phyloP scores from a whole-genome alignment of 2,113 vertebrate genomes.

The Emydura subglobosa region DNA sequence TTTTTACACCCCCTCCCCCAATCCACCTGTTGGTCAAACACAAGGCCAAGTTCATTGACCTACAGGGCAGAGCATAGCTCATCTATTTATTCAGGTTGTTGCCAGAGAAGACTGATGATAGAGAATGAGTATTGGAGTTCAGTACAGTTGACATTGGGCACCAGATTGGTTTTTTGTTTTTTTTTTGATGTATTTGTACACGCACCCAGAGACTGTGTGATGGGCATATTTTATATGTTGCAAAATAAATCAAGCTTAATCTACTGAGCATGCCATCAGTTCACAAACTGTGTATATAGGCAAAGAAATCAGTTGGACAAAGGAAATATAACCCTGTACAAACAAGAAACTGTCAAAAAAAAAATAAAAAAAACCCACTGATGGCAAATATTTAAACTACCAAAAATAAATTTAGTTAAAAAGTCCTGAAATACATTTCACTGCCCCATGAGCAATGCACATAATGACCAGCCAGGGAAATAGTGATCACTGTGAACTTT shows the following conservation, averaged over 20 bases:
- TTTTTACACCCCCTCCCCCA: not conserved
- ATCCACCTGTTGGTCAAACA: not conserved
- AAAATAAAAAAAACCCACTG: fast-evolving
- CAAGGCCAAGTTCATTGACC: fast-evolving
- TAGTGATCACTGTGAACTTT: not conserved
- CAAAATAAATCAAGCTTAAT: not conserved
- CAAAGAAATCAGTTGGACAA: not conserved
- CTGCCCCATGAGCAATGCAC: not conserved
- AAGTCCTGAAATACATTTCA: not conserved
- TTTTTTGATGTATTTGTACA: not conserved
- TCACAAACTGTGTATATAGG: not conserved
- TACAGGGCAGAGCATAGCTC: not conserved
- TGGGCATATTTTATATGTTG: fast-evolving
- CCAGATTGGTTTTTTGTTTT: not conserved
- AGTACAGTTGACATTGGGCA: not conserved
- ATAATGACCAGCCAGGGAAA: fast-evolving
- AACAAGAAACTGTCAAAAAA: not conserved
- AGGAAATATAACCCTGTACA: fast-evolving
- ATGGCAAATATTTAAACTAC: not conserved
- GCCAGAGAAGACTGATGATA: fast-evolving
- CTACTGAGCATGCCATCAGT: fast-evolving
- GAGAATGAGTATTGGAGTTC: not conserved
- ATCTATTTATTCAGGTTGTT: fast-evolving
- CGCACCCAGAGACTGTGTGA: fast-evolving
- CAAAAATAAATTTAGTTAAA: not conserved